Base-by-base conservation (phyloP, 2,797 vertebrate genomes). In the Chloroceryle inda region DNA sequence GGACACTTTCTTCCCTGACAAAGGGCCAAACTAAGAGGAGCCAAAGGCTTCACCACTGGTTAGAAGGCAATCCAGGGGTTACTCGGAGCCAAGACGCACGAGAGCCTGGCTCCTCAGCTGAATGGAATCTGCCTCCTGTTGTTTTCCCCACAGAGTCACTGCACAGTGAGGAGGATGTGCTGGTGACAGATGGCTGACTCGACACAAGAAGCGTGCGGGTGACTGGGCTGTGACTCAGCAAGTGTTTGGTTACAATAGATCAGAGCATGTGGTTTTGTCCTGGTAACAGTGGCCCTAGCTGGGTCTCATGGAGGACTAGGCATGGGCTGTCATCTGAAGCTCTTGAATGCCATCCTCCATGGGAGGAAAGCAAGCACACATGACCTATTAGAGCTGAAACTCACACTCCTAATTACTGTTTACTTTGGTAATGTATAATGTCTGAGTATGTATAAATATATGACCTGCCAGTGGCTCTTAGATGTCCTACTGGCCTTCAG, bases 211-310 rank as follows among this genome's bases (percentile, higher is more conserved):
- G 89, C 5, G 5, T 29, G 69, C 1, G 81, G 92, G 94, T 96
- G 96, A 97, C 95, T 96, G 72, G 40, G 78, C 83, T 96, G 92
- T 97, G 97, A 97, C 94, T 97, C 97, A 97, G 95, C 89, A 81
- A 92, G 81, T 73, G 89, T 96, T 96, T 90, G 92, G 91, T 89
- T 96, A 94, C 84, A 83, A 67, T 72, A 81, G 84, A 92, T 59
- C 9, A 10, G 73, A 85, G 45, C 93, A 71, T 68, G 88, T 89
- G 88, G 85, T 94, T 82, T 88, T 88, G 55, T 67, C 73, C 69
- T 93, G 67, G 42, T 66, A 88, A 47, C 37, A 16, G 49, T 85
- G 83, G 75, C 69, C 73, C 58, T 78, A 35, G 49, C 67, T 80
- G 52, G 68, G 52, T 87, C 62, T 92, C 44, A 68, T 83, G 81